phyloP scores from a whole-genome alignment of 2,888 invertebrate genomes.

The Eupelmus urozonus region DNA sequence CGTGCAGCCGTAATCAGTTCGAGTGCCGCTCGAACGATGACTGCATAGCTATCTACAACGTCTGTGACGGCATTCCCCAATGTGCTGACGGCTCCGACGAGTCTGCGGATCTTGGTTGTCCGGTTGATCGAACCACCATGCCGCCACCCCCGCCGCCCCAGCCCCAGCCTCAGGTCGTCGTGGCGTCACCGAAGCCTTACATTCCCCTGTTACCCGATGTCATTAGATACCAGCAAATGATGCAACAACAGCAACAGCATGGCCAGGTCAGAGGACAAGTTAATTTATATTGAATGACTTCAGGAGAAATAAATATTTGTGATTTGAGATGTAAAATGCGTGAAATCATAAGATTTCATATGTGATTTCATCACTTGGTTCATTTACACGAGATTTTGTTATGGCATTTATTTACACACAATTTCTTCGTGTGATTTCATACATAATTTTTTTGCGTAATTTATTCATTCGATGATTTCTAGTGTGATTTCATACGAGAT shows the following conservation, averaged over 20 bases:
- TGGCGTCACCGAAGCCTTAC: conserved; percentile 38
- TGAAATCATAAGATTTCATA: too few relatives aligned
- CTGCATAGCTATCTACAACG: conserved; percentile 96
- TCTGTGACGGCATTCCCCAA: conserved; percentile 95
- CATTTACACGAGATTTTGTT: too few relatives aligned
- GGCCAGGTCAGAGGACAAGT: too few relatives aligned
- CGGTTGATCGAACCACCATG: conserved; percentile 77
- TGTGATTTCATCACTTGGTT: too few relatives aligned
- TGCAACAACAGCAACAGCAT: conserved; percentile 64
- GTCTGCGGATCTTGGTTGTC: conserved; percentile 89
- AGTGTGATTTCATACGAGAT: too few relatives aligned
- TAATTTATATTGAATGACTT: too few relatives aligned
- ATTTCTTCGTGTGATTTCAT: too few relatives aligned
- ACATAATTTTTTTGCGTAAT: too few relatives aligned
- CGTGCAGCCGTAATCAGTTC: conserved; percentile 92
- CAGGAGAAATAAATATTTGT: too few relatives aligned
- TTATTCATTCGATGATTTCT: too few relatives aligned
- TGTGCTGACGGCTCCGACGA: conserved; percentile 95
- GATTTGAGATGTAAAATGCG: too few relatives aligned
- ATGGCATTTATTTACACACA: too few relatives aligned
- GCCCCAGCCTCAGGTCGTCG: conserved; percentile 33
- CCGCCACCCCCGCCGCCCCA: conserved; percentile 63
- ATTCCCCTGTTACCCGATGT: conserved; percentile 64
- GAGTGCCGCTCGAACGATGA: conserved; percentile 91
- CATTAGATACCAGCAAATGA: conserved; percentile 69